These are phyloP conservation scores for Zaprionus ghesquierei DNA, from an alignment of 1,140 invertebrate species.

Conservation along the genomic window DNA sequence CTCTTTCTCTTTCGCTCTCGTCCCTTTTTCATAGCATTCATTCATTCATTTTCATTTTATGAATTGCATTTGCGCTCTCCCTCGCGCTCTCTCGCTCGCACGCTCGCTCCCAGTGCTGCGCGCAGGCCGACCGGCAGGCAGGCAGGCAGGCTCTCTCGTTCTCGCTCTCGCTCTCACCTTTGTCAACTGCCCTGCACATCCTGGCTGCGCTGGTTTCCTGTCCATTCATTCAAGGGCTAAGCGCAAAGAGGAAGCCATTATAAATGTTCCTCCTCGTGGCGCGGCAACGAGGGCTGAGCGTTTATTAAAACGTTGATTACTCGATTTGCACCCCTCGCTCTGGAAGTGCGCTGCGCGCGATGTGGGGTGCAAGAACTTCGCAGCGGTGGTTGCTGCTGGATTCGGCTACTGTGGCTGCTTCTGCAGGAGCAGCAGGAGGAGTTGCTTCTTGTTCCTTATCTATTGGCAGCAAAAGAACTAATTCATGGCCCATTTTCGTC, in stretches of 20 bases:
- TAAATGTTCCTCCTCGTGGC: slow-evolving; percentile 45
- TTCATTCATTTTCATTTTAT: slow-evolving; percentile 77
- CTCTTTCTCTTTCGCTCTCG: neutral
- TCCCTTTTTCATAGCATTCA: slow-evolving; percentile 22
- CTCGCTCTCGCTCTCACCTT: slow-evolving; percentile 6
- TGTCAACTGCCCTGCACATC: neutral
- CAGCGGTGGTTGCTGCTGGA: neutral
- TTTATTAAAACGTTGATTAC: slow-evolving; percentile 67
- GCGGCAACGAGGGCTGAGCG: slow-evolving; percentile 7
- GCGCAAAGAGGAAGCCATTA: slow-evolving; percentile 67
- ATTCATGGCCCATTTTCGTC: slow-evolving; percentile 33
- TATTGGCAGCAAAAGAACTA: slow-evolving; percentile 28
- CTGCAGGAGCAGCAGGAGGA: neutral
- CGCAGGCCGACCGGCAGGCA: slow-evolving; percentile 5
- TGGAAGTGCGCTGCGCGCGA: no score
- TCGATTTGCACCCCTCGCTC: slow-evolving; percentile 38
- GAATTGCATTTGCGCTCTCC: slow-evolving; percentile 73
- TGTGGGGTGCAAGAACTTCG: neutral
- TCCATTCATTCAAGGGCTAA: slow-evolving; percentile 24
- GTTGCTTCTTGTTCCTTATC: neutral
- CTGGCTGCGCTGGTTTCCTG: slow-evolving; percentile 31
- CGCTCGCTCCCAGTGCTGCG: neutral
- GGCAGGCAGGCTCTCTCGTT: slow-evolving; percentile 12
- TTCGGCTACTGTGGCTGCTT: neutral
- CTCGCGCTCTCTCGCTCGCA: slow-evolving; percentile 42